These are phyloP conservation scores for Agrochola circellaris DNA, from an alignment of 2,888 invertebrate species.

Conservation along the genomic window DNA sequence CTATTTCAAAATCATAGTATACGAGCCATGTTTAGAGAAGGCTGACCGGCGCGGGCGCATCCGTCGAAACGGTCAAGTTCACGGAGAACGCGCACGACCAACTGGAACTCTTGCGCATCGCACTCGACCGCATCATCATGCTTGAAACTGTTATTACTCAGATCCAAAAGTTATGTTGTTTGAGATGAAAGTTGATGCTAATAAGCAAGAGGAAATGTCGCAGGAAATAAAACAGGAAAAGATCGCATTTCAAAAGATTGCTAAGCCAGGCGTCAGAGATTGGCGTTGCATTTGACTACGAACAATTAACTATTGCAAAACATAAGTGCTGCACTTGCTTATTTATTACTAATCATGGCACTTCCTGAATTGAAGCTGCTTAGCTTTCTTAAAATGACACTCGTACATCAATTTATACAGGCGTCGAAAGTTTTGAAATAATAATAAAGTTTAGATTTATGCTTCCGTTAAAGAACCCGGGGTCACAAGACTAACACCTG, in stretches of 20 bases:
- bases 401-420: slow-evolving; percentile 2
- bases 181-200: slow-evolving; percentile 38
- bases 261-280: slow-evolving; percentile 7
- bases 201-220: slow-evolving; percentile 20
- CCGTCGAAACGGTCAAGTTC: slow-evolving; percentile 87
- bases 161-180: slow-evolving; percentile 18
- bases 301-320: slow-evolving; percentile 20
- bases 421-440: slow-evolving; percentile 30
- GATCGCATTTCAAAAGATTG: slow-evolving; percentile 26
- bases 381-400: slow-evolving; percentile 32
- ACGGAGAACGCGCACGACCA: slow-evolving; percentile 73
- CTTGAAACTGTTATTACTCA: slow-evolving; percentile 21
- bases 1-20: slow-evolving; percentile 72
- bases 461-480: slow-evolving; percentile 13
- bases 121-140: slow-evolving; percentile 56
- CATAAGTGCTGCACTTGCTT: slow-evolving; percentile 1
- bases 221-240: slow-evolving; percentile 18
- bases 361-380: slow-evolving; percentile 37
- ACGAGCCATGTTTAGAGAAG: slow-evolving; percentile 72
- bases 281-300: slow-evolving; percentile 8
- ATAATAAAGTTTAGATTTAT: slow-evolving; percentile 29
- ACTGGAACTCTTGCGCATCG: slow-evolving; percentile 70
- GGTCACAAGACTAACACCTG: slow-evolving; percentile 18
- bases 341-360: slow-evolving; percentile 10
- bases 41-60: slow-evolving; percentile 83